Base-by-base conservation (phyloP, 1,140 invertebrate species). In the Probaryconus sp. region DNA sequence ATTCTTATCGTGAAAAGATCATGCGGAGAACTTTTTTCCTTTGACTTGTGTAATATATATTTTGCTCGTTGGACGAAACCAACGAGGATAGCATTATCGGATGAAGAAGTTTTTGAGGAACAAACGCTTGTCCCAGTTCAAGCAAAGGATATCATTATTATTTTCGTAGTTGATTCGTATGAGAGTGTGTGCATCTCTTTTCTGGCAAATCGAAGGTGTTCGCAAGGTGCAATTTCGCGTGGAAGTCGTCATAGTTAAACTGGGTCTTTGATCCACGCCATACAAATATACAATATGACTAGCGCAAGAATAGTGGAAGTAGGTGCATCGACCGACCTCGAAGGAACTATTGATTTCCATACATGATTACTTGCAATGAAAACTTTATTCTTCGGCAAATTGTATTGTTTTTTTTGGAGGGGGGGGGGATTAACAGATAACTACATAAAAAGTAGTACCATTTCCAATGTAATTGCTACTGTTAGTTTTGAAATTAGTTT, bases 321-420 rank as follows among this genome's bases (percentile, higher is more conserved):
- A 28, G 24, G 61, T 35, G 61, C 61, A 61, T 61, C 70, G 61
- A 61, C 70, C 70, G 70, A 56, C 70, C 70, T 67, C 70, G 61
- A 65, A 47, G 55, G 40, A 50, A 55, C 61, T 67, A 67, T 73
- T 47, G 70, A 73, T 67, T 73, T 73, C 40, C 63, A 67, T 60
- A 53, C 20, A 17, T 17, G 61, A 55, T 47, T 53, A 73, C 17
- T 60, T 61, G 18, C 5, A 6, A 20, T 13, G 17, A 40, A 51
- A 18, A 45, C 10, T 18, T 5, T 26, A 6, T 55, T 40, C 40
- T 65, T 65, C 42, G 26, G 11, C 51, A 33, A 48, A 38, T 30
- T 48, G 21, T 31, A 40, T 40, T 48, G 14, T 37, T 60, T 35
- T 42, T 43, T 28, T 35, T n/a, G n/a, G n/a, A 24, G 21, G 3